These are phyloP conservation scores for Lucinisca nassula DNA, from an alignment of 2,888 invertebrate species.

Conservation along the genomic window DNA sequence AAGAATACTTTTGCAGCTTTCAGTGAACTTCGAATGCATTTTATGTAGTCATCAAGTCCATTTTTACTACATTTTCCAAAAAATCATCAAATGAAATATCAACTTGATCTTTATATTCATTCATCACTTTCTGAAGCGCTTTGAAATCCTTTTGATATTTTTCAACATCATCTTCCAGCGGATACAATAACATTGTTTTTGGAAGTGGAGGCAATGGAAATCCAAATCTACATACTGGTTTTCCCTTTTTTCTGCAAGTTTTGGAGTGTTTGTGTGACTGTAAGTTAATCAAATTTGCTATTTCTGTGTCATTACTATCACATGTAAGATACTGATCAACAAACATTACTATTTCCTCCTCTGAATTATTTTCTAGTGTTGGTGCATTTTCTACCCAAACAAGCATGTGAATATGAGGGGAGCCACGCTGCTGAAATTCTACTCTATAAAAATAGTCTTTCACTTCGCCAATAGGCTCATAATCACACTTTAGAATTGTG, in stretches of 20 bases:
- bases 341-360: too few relatives aligned
- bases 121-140: slow-evolving; percentile 2
- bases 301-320: too few relatives aligned
- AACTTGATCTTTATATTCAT: slow-evolving; percentile 19
- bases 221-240: slow-evolving; percentile 43
- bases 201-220: slow-evolving; percentile 54
- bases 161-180: slow-evolving; percentile 36
- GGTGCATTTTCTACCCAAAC: too few relatives aligned
- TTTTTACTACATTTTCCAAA: slow-evolving; percentile 22
- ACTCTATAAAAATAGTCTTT: too few relatives aligned
- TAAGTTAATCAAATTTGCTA: too few relatives aligned
- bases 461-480: too few relatives aligned
- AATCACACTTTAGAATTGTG: too few relatives aligned
- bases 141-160: slow-evolving; percentile 8
- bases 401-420: too few relatives aligned
- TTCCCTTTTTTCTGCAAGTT: slow-evolving; percentile 25
- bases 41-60: slow-evolving; percentile 46
- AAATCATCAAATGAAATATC: slow-evolving; percentile 41
- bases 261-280: slow-evolving; percentile 59
- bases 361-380: too few relatives aligned
- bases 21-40: slow-evolving; percentile 35
- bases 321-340: too few relatives aligned
- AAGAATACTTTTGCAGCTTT: slow-evolving; percentile 57
- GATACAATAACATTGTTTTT: slow-evolving; percentile 50
- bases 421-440: too few relatives aligned